These are phyloP conservation scores for Xanthorhoe spadicearia DNA, from an alignment of 2,888 invertebrate species.

Conservation along the genomic window DNA sequence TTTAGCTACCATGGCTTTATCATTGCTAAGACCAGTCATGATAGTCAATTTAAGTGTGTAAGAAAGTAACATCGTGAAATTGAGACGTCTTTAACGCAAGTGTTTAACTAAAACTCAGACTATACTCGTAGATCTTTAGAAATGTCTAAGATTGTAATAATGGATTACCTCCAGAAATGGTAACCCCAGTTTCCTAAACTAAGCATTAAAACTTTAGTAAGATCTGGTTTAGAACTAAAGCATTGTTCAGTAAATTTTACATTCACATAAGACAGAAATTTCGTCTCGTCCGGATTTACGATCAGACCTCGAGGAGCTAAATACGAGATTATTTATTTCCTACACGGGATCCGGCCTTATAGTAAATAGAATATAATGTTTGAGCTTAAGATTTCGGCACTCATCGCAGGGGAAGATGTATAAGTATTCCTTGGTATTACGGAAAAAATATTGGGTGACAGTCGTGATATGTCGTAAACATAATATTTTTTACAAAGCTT, in stretches of 20 bases:
- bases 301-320: conserved; percentile 69
- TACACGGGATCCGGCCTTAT: conserved; percentile 47
- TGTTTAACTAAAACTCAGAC: neutral
- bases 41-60: too few relatives aligned
- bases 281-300: conserved; percentile 74
- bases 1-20: too few relatives aligned
- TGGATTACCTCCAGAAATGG: neutral
- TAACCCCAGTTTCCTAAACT: neutral
- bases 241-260: conserved; percentile 74
- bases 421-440: neutral
- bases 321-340: conserved; percentile 74
- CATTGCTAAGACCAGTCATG: too few relatives aligned
- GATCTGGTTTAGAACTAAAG: conserved; percentile 60
- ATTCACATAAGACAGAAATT: conserved; percentile 75
- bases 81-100: neutral
- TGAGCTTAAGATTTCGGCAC: conserved; percentile 13
- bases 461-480: neutral
- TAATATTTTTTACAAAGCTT: too few relatives aligned
- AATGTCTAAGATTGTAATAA: neutral
- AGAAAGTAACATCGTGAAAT: too few relatives aligned
- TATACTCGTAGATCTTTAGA: neutral
- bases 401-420: neutral
- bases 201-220: neutral
- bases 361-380: conserved; percentile 26
- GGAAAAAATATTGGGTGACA: neutral